A percentile compares a stretch with the other conserved stretches of the same genome.
phyloP scores from a whole-genome alignment of 1,140 invertebrate genomes.

The Harlomillsia oculata region DNA sequence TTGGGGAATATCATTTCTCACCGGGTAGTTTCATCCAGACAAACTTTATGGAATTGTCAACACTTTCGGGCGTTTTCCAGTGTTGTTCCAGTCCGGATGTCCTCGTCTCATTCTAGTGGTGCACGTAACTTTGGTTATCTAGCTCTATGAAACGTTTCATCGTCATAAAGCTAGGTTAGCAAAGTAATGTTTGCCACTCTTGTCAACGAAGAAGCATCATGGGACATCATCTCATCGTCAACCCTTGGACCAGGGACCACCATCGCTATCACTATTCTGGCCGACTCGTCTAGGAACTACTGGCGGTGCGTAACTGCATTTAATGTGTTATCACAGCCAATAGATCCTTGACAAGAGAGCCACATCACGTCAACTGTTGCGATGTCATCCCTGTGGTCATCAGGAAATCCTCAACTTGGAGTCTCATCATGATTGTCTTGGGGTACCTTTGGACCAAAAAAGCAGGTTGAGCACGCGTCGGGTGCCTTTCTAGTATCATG shows the following conservation, averaged over 20 bases:
- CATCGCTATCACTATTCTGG: background rate
- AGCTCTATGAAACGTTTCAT: constrained; percentile 46
- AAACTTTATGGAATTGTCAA: too few species aligned
- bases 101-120: too few species aligned
- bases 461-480: constrained; percentile 28
- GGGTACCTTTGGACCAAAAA: too few species aligned
- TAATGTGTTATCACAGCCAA: constrained; percentile 36
- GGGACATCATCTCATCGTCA: too few species aligned
- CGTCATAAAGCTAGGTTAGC: constrained; percentile 58
- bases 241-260: too few species aligned
- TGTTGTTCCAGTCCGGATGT: too few species aligned
- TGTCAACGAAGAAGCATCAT: constrained; percentile 34
- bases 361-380: too few species aligned
- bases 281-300: constrained; percentile 34
- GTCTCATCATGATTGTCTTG: background rate
- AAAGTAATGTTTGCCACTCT: constrained; percentile 43
- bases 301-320: constrained; percentile 36
- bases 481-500: constrained; percentile 37
- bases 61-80: too few species aligned
- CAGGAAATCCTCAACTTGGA: background rate
- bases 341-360: constrained; percentile 36
- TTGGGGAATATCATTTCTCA: too few species aligned
- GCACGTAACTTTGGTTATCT: constrained; percentile 48
- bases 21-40: constrained; percentile 35
- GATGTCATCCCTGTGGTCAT: background rate